Base-by-base conservation (phyloP, 2,888 invertebrate genomes). In the Cylindroiulus punctatus region DNA sequence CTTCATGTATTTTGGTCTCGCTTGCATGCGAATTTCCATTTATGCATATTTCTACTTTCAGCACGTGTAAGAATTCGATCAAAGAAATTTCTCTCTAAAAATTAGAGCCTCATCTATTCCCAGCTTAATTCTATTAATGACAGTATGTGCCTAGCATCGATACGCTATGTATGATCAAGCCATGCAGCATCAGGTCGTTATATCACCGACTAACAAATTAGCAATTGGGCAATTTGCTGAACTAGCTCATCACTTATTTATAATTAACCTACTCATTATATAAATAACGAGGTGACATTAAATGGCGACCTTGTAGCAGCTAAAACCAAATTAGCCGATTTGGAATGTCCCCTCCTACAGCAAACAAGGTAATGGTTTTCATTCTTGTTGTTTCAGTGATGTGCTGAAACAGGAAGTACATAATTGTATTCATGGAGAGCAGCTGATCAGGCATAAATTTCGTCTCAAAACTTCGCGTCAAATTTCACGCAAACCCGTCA, bases 401-500 rank as follows among this genome's bases (percentile, higher is more conserved):
- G n/a, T n/a, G n/a, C n/a, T n/a, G n/a, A n/a, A n/a, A n/a, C n/a
- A n/a, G n/a, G n/a, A n/a, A n/a, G n/a, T n/a, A n/a, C n/a, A n/a
- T n/a, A 36, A 36, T 36, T 36, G 3, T 7, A 2, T 36, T 36
- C 1, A 47, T 47, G 26, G 26, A 26, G 65, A 22, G 22, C 26
- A 26, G 26, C 26, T 26, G 12, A n/a, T n/a, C n/a, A 65, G 65
- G 65, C 65, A 26, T 26, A 65, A 65, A 19, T 52, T 5, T 19
- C 19, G 26, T 7, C 65, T 65, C 26, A 65, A 65, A 26, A 2
- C n/a, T 65, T 4, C 12, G 26, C 0, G 14, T 3, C 30, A 76
- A 76, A 30, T 76, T 76, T 76, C 76, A 76, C 76, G 76, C 65
- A 65, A 65, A 26, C 65, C 26, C 22, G 26, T 76, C 30, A 12